A percentile compares a stretch with the other conserved stretches of the same genome.
Evolutionary conservation across 1,140 invertebrate genomes (phyloP).

Genomic region (Rhagoletis pomonella): DNA sequence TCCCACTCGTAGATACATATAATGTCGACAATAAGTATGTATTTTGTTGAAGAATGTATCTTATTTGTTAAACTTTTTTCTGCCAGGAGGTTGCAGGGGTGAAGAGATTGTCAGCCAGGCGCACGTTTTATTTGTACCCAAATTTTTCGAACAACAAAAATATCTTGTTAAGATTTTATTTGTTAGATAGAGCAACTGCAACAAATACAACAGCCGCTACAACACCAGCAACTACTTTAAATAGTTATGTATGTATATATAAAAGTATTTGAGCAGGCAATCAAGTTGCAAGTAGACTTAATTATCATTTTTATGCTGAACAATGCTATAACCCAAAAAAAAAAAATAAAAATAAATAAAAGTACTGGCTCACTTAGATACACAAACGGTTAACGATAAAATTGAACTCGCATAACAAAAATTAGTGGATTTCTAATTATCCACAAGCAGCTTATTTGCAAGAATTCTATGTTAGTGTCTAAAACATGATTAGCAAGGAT

Average conservation of each 20-base stretch:
- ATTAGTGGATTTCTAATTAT: no score
- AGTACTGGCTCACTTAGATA: no score
- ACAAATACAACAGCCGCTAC: background rate
- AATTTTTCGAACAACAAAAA: constrained; percentile 64
- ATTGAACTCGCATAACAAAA: no score
- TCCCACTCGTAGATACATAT: background rate
- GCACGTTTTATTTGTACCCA: constrained; percentile 71
- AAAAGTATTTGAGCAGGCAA: constrained; percentile 58
- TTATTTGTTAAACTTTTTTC: background rate
- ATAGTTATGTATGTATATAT: constrained; percentile 27
- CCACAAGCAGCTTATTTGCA: no score
- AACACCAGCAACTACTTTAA: background rate
- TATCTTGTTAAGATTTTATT: constrained; percentile 74
- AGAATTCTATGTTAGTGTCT: no score
- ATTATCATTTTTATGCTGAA: constrained; percentile 68
- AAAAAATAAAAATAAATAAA: no score
- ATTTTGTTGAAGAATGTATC: constrained; percentile 29
- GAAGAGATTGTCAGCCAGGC: constrained; percentile 54
- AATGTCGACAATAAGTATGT: background rate
- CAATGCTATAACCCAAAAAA: background rate
- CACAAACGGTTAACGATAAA: no score
- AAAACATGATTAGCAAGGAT: no score
- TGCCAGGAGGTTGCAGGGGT: background rate
- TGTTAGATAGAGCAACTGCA: constrained; percentile 61
- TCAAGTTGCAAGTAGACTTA: constrained; percentile 66